Conservation (phyloP, 1,140 invertebrate species). For the Holotrichia oblita region DNA sequence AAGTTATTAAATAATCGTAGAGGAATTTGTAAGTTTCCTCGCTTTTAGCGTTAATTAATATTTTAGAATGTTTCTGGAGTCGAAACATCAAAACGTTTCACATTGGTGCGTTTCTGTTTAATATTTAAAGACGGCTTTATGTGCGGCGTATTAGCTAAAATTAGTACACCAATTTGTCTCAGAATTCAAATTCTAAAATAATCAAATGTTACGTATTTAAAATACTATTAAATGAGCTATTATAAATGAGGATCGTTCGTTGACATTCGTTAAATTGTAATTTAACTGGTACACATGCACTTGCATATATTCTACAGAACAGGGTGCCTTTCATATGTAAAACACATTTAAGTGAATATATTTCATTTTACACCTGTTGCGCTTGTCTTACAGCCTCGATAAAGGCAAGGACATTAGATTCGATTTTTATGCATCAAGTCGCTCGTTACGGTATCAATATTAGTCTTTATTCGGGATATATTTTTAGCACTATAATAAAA, state of each 20-base stretch:
- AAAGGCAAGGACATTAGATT: not conserved
- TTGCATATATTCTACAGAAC: not conserved
- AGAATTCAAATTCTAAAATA: not conserved
- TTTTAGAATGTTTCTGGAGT: not conserved
- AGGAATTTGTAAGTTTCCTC: not conserved
- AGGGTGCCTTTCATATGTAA: slow-evolving; percentile 10
- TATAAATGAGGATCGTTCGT: not conserved
- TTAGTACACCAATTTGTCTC: not conserved
- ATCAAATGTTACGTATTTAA: too few relatives aligned
- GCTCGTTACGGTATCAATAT: not conserved
- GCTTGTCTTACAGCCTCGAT: not conserved
- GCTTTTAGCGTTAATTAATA: slow-evolving; percentile 22
- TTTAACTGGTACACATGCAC: not conserved
- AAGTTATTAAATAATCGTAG: slow-evolving; percentile 14
- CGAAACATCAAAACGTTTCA: not conserved
- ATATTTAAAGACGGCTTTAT: too few relatives aligned
- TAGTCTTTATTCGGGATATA: not conserved
- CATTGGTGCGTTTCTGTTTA: not conserved
- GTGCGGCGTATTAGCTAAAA: too few relatives aligned
- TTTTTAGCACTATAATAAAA: not conserved
- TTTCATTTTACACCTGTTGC: slow-evolving; percentile 18
- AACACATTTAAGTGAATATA: not conserved
- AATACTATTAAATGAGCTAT: too few relatives aligned
- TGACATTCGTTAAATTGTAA: not conserved
- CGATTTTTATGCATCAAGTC: not conserved